These are phyloP conservation scores for Sclerurus mexicanus DNA, from an alignment of 2,113 vertebrate species.

Conservation along the genomic window DNA sequence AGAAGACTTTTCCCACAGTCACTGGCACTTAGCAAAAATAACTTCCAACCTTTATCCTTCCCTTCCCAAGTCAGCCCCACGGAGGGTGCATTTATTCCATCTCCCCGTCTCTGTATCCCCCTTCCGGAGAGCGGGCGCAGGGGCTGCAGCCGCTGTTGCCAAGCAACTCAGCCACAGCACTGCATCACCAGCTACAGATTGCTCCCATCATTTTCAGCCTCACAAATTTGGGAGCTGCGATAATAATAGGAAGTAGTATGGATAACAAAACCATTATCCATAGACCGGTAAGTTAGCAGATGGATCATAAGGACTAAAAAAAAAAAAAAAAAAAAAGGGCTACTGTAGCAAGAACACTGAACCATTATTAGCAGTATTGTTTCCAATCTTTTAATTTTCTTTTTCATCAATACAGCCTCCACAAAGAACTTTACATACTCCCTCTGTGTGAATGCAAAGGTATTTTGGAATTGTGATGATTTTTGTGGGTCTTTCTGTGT, in stretches of 20 bases:
- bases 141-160: conserved; percentile 66
- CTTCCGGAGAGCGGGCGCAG: conserved; percentile 70
- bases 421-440: neutral
- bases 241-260: neutral
- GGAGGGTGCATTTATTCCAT: conserved; percentile 61
- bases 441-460: neutral
- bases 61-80: neutral
- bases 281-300: neutral
- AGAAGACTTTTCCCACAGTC: conserved; percentile 35
- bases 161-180: conserved; percentile 69
- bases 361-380: neutral
- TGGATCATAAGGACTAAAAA: neutral
- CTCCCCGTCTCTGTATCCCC: conserved; percentile 69
- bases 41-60: neutral
- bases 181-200: conserved; percentile 66
- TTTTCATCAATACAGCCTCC: neutral
- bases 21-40: conserved; percentile 44
- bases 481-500: neutral
- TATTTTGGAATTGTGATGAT: neutral
- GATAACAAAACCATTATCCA: conserved; percentile 16
- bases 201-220: conserved; percentile 67
- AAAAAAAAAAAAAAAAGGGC: neutral
- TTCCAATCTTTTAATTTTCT: neutral
- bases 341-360: neutral
- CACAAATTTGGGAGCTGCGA: conserved; percentile 35